Evolutionary conservation across 2,797 vertebrate genomes (phyloP).

Genomic region (Phoxinus dragarum): DNA sequence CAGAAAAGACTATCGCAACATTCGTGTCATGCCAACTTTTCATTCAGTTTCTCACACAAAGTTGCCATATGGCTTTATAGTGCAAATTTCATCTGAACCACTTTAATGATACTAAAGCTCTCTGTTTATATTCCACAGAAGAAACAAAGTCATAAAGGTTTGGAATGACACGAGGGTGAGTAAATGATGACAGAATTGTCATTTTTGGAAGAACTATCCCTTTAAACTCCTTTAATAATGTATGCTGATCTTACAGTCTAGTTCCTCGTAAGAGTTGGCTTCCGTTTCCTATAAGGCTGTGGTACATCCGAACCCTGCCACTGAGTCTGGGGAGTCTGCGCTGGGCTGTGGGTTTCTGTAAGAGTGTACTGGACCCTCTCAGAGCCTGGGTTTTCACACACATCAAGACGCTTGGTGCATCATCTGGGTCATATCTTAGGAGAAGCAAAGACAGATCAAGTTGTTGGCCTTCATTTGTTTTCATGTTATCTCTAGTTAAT

Average conservation of each 20-base stretch:
- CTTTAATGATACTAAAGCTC: neutral
- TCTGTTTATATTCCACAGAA: neutral
- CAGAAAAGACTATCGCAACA: neutral
- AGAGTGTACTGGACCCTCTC: conserved; percentile 58
- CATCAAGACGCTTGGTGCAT: conserved; percentile 63
- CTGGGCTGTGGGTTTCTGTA: conserved; percentile 71
- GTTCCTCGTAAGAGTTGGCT: conserved; percentile 76
- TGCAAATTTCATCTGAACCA: neutral
- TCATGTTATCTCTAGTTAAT: conserved; percentile 24
- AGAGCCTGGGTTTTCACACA: conserved; percentile 59
- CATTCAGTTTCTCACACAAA: neutral
- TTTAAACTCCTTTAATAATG: neutral
- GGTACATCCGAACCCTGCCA: conserved; percentile 72
- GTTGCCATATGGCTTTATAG: too few relatives aligned
- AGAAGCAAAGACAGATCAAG: conserved; percentile 40
- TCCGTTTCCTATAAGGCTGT: conserved; percentile 68
- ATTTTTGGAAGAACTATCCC: neutral
- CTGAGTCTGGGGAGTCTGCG: conserved; percentile 76
- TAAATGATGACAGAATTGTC: neutral
- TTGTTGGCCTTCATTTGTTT: conserved; percentile 2
- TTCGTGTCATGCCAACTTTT: neutral
- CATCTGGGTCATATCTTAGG: conserved; percentile 77
- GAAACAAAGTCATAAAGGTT: neutral
- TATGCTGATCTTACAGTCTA: conserved; percentile 75
- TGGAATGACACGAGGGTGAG: neutral